Percentiles rank a stretch among this genome's conserved stretches.
Conservation (phyloP, 2,888 invertebrate genomes). For the Candidula unifasciata region DNA sequence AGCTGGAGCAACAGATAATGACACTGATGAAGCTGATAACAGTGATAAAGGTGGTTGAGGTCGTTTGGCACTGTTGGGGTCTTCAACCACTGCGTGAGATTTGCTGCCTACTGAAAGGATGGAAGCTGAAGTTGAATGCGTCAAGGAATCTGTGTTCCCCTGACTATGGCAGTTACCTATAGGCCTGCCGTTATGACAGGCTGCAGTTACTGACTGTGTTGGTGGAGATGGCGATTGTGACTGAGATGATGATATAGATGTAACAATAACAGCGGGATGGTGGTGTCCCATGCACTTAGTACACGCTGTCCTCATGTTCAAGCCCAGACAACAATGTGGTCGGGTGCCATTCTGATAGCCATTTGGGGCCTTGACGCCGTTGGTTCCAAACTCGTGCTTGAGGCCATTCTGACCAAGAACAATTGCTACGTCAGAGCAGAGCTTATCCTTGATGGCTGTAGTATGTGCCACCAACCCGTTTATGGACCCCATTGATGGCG, state of each 20-base stretch:
- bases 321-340: constrained; percentile 32
- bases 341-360: constrained; percentile 41
- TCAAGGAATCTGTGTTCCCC: background rate
- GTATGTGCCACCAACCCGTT: constrained; percentile 29
- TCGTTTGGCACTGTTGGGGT: background rate
- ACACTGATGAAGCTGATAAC: constrained; percentile 7
- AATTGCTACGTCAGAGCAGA: constrained; percentile 11
- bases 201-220: background rate
- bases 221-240: background rate
- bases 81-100: constrained; percentile 3
- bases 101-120: constrained; percentile 10
- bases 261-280: constrained; percentile 20
- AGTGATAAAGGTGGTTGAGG: constrained; percentile 39
- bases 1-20: constrained; percentile 4
- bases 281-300: constrained; percentile 35
- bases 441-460: constrained; percentile 18
- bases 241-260: background rate
- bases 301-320: background rate
- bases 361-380: constrained; percentile 12
- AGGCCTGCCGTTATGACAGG: constrained; percentile 10
- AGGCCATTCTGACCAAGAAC: constrained; percentile 33
- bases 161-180: background rate
- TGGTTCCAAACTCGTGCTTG: constrained; percentile 13
- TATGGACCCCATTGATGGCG: constrained; percentile 38
- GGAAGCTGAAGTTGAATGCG: background rate